Percentiles rank a stretch among this genome's conserved stretches.
Evolutionary conservation across 2,113 vertebrate genomes (phyloP).

Genomic region (Euleptes europaea): DNA sequence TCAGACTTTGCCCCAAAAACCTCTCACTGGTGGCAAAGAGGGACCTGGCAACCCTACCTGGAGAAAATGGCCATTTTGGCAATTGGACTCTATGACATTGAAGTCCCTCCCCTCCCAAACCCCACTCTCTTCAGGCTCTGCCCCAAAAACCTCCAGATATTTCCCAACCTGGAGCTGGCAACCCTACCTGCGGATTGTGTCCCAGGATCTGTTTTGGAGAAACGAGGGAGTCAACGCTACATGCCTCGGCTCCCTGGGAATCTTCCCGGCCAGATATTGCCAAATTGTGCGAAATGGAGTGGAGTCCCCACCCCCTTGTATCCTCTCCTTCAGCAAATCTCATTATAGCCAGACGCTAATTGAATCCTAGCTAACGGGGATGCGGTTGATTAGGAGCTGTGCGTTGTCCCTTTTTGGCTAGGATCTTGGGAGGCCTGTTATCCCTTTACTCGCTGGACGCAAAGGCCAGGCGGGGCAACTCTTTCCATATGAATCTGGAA

Average conservation of each 20-base stretch:
- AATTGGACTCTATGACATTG: no score
- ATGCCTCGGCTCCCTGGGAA: neutral
- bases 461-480: neutral
- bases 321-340: neutral
- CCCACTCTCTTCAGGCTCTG: no score
- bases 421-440: neutral
- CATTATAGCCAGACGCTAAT: neutral
- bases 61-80: no score
- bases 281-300: neutral
- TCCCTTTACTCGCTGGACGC: neutral
- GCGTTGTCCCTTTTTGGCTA: neutral
- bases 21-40: no score
- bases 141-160: no score
- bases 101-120: no score
- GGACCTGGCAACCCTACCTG: no score
- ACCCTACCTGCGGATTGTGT: no score
- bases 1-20: no score
- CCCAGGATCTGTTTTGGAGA: no score
- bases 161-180: no score
- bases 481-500: neutral
- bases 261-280: neutral
- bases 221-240: no score
- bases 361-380: slow-evolving; percentile 6
- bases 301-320: neutral
- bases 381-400: neutral